phyloP scores from a whole-genome alignment of 2,888 invertebrate genomes.

The Sisyra terminalis region DNA sequence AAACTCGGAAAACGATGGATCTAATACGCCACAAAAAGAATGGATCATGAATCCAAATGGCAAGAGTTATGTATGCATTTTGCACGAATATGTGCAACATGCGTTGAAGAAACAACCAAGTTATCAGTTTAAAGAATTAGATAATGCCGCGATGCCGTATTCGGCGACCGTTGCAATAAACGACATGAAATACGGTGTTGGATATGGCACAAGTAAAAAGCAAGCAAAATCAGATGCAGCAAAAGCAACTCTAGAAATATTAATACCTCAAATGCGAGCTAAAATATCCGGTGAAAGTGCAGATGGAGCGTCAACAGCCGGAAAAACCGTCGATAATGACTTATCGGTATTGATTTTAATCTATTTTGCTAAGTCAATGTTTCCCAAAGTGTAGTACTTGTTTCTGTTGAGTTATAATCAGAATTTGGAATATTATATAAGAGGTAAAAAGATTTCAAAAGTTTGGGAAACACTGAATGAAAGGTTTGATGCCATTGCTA shows the following conservation, averaged over 20 bases:
- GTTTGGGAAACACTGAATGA: no score
- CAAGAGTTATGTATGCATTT: slow-evolving; percentile 86
- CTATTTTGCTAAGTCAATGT: no score
- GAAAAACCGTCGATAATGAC: slow-evolving; percentile 30
- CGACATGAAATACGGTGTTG: slow-evolving; percentile 84
- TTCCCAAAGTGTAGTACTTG: no score
- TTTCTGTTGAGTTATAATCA: no score
- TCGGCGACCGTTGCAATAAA: slow-evolving; percentile 86
- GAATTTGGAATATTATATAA: no score
- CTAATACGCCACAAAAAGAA: slow-evolving; percentile 42
- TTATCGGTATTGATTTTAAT: slow-evolving; percentile 26
- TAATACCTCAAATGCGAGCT: slow-evolving; percentile 83
- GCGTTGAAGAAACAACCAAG: slow-evolving; percentile 86
- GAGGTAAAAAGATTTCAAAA: no score
- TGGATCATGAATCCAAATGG: slow-evolving; percentile 98
- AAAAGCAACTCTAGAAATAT: slow-evolving; percentile 70
- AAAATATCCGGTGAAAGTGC: slow-evolving; percentile 50
- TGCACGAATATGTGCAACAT: slow-evolving; percentile 95
- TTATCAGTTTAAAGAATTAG: slow-evolving; percentile 84
- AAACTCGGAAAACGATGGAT: slow-evolving; percentile 24
- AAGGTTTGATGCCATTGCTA: no score
- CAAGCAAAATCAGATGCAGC: slow-evolving; percentile 93
- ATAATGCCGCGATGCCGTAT: slow-evolving; percentile 87
- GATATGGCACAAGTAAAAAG: slow-evolving; percentile 89
- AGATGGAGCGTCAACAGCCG: slow-evolving; percentile 26